These are phyloP conservation scores for Eupsittula cactorum DNA, from an alignment of 2,113 vertebrate genomes.

Conservation along the genomic window DNA sequence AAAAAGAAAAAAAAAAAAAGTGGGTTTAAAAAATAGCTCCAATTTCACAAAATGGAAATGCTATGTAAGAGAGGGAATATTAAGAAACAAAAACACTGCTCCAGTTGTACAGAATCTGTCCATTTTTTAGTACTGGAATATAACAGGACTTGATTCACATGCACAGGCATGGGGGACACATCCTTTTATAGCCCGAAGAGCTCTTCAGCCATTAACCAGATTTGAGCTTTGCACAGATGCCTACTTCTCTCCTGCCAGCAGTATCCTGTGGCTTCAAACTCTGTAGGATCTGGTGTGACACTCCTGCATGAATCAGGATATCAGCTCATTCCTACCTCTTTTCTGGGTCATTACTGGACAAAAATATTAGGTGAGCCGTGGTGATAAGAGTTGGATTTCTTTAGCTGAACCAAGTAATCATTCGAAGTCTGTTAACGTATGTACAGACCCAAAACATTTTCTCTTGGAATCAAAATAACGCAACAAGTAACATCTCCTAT, in stretches of 20 bases:
- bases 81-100: background rate
- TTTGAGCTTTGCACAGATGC: background rate
- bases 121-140: background rate
- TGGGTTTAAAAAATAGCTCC: rapidly evolving
- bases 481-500: background rate
- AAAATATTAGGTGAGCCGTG: background rate
- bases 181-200: background rate
- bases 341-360: background rate
- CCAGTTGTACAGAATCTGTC: background rate
- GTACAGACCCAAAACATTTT: background rate
- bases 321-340: background rate
- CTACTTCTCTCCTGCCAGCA: background rate
- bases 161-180: background rate
- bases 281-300: background rate
- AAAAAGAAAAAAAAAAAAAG: background rate
- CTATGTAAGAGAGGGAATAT: background rate
- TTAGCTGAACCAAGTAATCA: background rate
- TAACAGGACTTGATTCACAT: background rate
- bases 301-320: background rate
- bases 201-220: background rate
- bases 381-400: background rate
- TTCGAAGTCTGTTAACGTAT: background rate
- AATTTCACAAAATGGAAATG: rapidly evolving
- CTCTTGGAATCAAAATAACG: background rate
- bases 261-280: background rate